Base-by-base conservation (phyloP, 92 coral and sea anemone species). In the Galaxea fascicularis region DNA sequence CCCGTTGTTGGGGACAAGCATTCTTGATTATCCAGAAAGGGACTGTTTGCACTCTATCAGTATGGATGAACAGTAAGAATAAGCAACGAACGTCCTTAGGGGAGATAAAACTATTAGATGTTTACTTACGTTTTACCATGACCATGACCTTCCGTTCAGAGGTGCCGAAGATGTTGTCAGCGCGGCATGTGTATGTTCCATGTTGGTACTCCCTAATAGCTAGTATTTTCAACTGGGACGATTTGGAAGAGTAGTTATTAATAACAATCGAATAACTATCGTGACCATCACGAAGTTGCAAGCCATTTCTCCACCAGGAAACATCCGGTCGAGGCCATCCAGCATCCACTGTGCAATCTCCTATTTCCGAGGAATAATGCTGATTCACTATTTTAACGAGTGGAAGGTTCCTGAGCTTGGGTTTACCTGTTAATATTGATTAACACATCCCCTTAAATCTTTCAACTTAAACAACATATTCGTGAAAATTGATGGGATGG, bases 321-420 rank as follows among this genome's bases (percentile, higher is more conserved):
- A 79, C 31, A 65, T 53, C 14, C 0, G 84, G 84, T 1, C 4
- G 8, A 0, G 84, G 84, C 84, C 84, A 79, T 21, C 84, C 84
- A 65, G 31, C 20, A 12, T 65, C 44, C 20, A 64, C 75, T 25
- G 8, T 22, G 30, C 84, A 79, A 7, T 1, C 29, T n/a, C 0
- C 66, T 60, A 79, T 11, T 14, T 66, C 17, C 6, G 24, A 1
- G 8, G 30, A 6, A 30, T 8, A 0, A 0, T 24, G 16, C 0
- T 21, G 9, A 0, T 49, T 24, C 11, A 30, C 31, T 30, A 31
- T 51, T 66, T 21, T n/a, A 31, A 47, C 35, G 26, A 28, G 8
- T 27, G 10, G 1, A 8, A 53, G 9, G 24, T 5, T 35, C 10
- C 10, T 3, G 1, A 65, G 10, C 8, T 20, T 66, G 30, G 84